A percentile compares a stretch with the other conserved stretches of the same genome.
Conservation (phyloP, 1,140 invertebrate species). For the Heliconius hewitsoni region DNA sequence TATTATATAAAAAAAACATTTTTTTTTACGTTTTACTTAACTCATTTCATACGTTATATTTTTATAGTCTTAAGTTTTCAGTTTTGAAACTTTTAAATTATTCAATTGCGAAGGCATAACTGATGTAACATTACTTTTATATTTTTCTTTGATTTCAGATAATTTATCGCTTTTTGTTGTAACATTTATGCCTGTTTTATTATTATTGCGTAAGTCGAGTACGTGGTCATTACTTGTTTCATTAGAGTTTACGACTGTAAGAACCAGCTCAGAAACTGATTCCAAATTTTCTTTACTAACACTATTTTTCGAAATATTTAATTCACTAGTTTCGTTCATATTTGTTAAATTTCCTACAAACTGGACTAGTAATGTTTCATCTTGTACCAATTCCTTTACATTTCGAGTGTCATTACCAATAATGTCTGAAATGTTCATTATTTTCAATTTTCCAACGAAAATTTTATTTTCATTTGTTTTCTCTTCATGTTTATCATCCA, state of each 20-base stretch:
- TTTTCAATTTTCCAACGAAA: not conserved
- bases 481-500: conserved; percentile 15
- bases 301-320: not conserved
- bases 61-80: not conserved
- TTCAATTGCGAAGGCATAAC: not conserved
- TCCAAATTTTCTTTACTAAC: not conserved
- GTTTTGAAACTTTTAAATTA: not conserved
- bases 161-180: not conserved
- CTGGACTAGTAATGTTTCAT: conserved; percentile 7
- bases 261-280: not conserved
- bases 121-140: not conserved
- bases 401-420: not conserved
- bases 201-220: not conserved
- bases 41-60: not conserved
- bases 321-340: not conserved
- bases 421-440: not conserved
- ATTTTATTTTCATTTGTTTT: not conserved
- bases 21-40: not conserved
- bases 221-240: not conserved
- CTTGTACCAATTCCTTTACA: conserved; percentile 5
- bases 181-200: not conserved
- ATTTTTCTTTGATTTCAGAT: not conserved
- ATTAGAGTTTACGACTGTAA: not conserved
- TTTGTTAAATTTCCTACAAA: not conserved
- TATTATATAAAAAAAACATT: too few species aligned